Base-by-base conservation (phyloP, 2,888 invertebrate species). In the Calliopum simillimum region DNA sequence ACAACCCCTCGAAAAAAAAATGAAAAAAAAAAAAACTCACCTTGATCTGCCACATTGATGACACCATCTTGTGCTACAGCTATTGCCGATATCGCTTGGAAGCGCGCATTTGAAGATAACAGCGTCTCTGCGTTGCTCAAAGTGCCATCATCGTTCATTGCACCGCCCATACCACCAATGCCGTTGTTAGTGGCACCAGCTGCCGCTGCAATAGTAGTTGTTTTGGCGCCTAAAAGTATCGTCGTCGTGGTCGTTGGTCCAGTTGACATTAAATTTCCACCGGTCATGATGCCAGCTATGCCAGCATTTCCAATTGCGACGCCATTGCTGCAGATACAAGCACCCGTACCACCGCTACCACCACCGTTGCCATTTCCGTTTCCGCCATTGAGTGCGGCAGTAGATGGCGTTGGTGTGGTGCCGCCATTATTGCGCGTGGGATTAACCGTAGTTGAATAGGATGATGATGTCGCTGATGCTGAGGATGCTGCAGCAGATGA, bases 61-160 rank as follows among this genome's bases (percentile, higher is more conserved):
- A 96, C 94, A n/a, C 98, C 97, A 84, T 97, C 97, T 46, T 98
- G 96, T 43, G 97, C 96, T 49, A 98, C 96, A 13, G 97, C 94
- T 53, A 99, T 89, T 13, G 97, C 95, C 49, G 94, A 94, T 82
- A 95, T 94, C 5, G 94, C 92, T 79, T 93, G 94, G 87, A 97
- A 95, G 83, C 94, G 92, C 0, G 96, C 96, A 83, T 96, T 96
- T 4, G 96, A 95, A 1, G 97, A 96, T 23, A 97, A 87, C 75
- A 96, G 86, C 25, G 95, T 96, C 85, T 94, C 94, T 1, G 94
- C 93, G 82, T 93, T 94, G 74, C 92, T 93, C 68, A 85, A 71
- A n/a, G 84, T 85, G 66, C 84, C 83, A 69, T 85, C 85, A 72
- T 84, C 84, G 74, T 84, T 85, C 74, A 83, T 76, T 46, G 84